Evolutionary conservation across 1,140 invertebrate genomes (phyloP).

Genomic region (Tyrophagus putrescentiae): DNA sequence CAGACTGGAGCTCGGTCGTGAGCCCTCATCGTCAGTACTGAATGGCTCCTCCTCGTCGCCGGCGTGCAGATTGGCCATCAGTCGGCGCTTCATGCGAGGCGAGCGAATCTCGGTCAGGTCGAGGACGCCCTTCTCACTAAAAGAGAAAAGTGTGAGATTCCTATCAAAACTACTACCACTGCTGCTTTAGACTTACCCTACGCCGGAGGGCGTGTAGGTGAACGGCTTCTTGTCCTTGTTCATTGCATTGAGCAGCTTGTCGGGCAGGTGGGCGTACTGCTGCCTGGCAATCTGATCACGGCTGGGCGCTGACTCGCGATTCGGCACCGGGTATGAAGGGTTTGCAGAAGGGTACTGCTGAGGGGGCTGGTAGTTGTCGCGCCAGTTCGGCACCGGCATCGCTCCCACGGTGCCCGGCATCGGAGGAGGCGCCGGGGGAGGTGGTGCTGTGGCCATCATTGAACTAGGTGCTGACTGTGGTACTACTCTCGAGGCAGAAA

Average conservation of each 20-base stretch:
- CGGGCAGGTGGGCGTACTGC: conserved; percentile 45
- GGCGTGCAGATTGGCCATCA: conserved; percentile 23
- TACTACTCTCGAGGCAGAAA: too few relatives aligned
- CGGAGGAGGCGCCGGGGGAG: conserved; percentile 21
- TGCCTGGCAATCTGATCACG: conserved; percentile 14
- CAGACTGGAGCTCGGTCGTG: not conserved
- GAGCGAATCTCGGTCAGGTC: conserved; percentile 76
- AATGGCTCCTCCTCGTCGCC: conserved; percentile 12
- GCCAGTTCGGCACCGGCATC: conserved; percentile 6
- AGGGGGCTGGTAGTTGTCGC: not conserved
- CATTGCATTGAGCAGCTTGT: conserved; percentile 79
- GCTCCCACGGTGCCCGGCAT: conserved; percentile 11
- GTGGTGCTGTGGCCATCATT: not conserved
- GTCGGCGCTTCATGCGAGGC: conserved; percentile 61
- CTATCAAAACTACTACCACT: conserved; percentile 7
- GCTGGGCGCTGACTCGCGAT: not conserved
- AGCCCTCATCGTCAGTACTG: not conserved
- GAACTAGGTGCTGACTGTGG: not conserved
- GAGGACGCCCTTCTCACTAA: conserved; percentile 34
- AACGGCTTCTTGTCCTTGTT: conserved; percentile 87
- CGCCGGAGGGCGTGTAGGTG: conserved; percentile 76
- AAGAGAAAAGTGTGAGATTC: conserved; percentile 8
- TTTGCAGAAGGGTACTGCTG: not conserved
- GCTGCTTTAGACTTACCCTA: conserved; percentile 15
- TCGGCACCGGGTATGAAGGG: not conserved